Evolutionary conservation across 2,888 invertebrate genomes (phyloP).

Genomic region (Anthophora plumipes): DNA sequence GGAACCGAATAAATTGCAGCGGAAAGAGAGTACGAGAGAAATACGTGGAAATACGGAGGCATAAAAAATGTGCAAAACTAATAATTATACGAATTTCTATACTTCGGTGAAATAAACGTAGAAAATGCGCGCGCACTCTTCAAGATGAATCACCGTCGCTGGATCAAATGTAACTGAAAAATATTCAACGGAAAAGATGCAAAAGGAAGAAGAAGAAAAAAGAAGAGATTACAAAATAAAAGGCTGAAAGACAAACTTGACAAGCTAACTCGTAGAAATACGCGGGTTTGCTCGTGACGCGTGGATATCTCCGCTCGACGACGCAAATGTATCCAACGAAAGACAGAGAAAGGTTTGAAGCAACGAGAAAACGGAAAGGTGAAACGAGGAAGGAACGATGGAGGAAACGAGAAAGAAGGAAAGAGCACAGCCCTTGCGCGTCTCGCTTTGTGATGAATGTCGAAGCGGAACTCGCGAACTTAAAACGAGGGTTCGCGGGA

Average conservation of each 20-base stretch:
- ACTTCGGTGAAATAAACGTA: too few relatives aligned
- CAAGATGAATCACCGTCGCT: not conserved
- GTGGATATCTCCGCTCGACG: slow-evolving; percentile 38
- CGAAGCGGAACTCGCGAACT: slow-evolving; percentile 38
- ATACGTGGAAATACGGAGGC: too few relatives aligned
- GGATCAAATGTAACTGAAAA: not conserved
- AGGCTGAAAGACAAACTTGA: slow-evolving; percentile 22
- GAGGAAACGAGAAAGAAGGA: not conserved
- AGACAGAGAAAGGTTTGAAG: slow-evolving; percentile 20
- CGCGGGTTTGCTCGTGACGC: slow-evolving; percentile 32
- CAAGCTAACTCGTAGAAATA: slow-evolving; percentile 28
- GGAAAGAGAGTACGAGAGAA: not conserved
- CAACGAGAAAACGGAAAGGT: slow-evolving; percentile 1
- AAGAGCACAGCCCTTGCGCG: slow-evolving; percentile 33
- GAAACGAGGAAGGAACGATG: too few relatives aligned
- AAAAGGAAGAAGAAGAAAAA: not conserved
- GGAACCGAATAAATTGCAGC: too few relatives aligned
- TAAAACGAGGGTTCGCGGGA: slow-evolving; percentile 35
- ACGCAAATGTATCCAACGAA: not conserved
- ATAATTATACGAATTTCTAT: too few relatives aligned
- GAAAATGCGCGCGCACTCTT: too few relatives aligned
- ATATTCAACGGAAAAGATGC: not conserved
- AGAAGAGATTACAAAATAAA: not conserved
- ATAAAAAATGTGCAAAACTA: not conserved
- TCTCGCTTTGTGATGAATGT: slow-evolving; percentile 51